These are phyloP conservation scores for Drosophila tani DNA, from an alignment of 1,140 invertebrate genomes.

Conservation along the genomic window DNA sequence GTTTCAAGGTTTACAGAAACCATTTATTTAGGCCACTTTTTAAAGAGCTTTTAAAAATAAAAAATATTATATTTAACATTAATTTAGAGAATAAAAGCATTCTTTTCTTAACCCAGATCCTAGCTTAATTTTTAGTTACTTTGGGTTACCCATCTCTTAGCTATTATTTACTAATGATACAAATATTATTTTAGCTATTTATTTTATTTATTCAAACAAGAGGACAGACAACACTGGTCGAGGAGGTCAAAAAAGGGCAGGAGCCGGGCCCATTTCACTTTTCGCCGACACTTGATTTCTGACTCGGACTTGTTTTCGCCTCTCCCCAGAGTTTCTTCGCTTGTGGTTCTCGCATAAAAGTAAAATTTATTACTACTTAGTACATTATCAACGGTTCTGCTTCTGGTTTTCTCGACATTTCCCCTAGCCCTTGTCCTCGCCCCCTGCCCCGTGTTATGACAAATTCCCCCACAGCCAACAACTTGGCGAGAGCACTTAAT, in stretches of 20 bases:
- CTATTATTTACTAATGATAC: too few relatives aligned
- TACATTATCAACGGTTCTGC: constrained; percentile 66
- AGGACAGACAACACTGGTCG: neutral
- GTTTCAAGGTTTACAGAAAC: neutral
- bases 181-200: too few relatives aligned
- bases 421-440: neutral
- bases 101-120: too few relatives aligned
- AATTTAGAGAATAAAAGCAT: too few relatives aligned
- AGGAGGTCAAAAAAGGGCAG: constrained; percentile 29
- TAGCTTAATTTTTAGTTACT: too few relatives aligned
- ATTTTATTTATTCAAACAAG: too few relatives aligned
- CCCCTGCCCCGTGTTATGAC: constrained; percentile 47
- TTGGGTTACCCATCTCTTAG: too few relatives aligned
- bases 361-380: constrained; percentile 81
- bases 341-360: constrained; percentile 70
- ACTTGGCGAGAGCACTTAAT: constrained; percentile 78
- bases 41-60: too few relatives aligned
- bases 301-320: constrained; percentile 54
- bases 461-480: constrained; percentile 69
- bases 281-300: constrained; percentile 68
- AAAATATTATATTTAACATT: neutral
- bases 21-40: too few relatives aligned
- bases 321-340: constrained; percentile 53
- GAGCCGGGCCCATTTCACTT: constrained; percentile 57
- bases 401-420: constrained; percentile 7